Conservation (phyloP, 2,888 invertebrate genomes). For the Pedicia rivosa region DNA sequence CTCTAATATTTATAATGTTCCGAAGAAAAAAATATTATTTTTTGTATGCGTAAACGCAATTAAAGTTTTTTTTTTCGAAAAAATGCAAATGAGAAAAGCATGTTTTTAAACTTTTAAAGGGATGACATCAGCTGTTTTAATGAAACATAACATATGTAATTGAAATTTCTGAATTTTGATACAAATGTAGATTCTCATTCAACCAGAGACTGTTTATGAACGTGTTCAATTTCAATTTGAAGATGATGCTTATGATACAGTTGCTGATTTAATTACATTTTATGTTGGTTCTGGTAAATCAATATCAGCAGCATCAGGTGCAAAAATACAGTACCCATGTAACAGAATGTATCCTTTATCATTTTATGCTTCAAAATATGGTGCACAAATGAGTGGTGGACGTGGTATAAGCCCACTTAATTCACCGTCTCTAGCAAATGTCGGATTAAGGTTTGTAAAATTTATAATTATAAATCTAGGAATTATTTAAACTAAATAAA, state of each 20-base stretch:
- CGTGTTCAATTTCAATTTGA: conserved; percentile 86
- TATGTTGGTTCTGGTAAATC: conserved; percentile 84
- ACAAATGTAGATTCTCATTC: conserved; percentile 61
- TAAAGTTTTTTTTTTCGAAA: no score
- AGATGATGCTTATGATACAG: conserved; percentile 83
- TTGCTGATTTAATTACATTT: conserved; percentile 83
- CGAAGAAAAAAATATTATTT: no score
- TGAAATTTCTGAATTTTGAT: no score
- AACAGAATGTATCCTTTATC: conserved; percentile 66
- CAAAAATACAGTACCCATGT: conserved; percentile 70
- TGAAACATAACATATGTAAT: no score
- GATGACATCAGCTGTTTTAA: no score
- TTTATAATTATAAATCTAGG: neutral
- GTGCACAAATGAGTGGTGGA: conserved; percentile 32
- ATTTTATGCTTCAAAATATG: conserved; percentile 48
- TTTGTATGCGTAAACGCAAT: no score
- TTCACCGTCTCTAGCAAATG: conserved; percentile 31
- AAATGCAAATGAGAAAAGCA: no score
- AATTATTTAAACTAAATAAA: no score
- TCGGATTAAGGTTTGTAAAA: conserved; percentile 20
- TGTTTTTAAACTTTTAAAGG: no score
- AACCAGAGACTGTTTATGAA: conserved; percentile 84
- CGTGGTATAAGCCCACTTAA: conserved; percentile 29
- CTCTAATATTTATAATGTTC: no score
- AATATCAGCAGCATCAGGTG: conserved; percentile 77